phyloP scores from a whole-genome alignment of 2,113 vertebrate species.

The Petrocephalus microphthalmus region DNA sequence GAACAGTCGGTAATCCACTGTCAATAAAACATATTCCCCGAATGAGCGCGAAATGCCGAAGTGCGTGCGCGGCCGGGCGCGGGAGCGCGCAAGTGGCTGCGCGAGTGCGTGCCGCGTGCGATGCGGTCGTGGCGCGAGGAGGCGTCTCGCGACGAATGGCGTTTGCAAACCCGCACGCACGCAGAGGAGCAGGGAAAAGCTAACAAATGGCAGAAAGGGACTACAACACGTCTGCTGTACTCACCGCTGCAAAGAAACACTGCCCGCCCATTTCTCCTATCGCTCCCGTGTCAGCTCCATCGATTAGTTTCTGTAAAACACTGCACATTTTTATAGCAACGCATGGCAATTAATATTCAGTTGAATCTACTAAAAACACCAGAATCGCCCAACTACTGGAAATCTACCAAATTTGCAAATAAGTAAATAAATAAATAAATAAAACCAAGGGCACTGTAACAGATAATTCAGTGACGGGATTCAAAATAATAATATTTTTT shows the following conservation, averaged over 20 bases:
- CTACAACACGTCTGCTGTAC: slow-evolving; percentile 26
- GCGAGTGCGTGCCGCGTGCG: neutral
- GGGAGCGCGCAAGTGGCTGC: neutral
- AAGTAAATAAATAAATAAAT: slow-evolving; percentile 41
- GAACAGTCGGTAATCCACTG: slow-evolving; percentile 2
- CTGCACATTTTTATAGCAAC: slow-evolving; percentile 76
- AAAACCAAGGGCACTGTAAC: slow-evolving; percentile 38
- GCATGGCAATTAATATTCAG: slow-evolving; percentile 81
- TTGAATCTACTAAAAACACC: slow-evolving; percentile 58
- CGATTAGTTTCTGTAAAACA: slow-evolving; percentile 70
- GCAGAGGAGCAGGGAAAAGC: neutral
- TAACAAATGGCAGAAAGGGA: neutral
- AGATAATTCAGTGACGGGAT: slow-evolving; percentile 51
- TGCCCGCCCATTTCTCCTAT: slow-evolving; percentile 27
- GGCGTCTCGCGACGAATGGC: neutral
- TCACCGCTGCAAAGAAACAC: slow-evolving; percentile 44
- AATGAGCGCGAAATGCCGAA: slow-evolving; percentile 9
- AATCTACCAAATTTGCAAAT: slow-evolving; percentile 60
- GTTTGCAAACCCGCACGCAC: neutral
- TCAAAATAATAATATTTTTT: slow-evolving; percentile 43
- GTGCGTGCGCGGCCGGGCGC: neutral
- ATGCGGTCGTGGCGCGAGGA: neutral
- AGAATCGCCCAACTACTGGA: slow-evolving; percentile 40
- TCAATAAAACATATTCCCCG: slow-evolving; percentile 14
- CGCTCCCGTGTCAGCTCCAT: slow-evolving; percentile 49